Conservation (phyloP, 2,888 invertebrate genomes). For the Oscheius onirici region DNA sequence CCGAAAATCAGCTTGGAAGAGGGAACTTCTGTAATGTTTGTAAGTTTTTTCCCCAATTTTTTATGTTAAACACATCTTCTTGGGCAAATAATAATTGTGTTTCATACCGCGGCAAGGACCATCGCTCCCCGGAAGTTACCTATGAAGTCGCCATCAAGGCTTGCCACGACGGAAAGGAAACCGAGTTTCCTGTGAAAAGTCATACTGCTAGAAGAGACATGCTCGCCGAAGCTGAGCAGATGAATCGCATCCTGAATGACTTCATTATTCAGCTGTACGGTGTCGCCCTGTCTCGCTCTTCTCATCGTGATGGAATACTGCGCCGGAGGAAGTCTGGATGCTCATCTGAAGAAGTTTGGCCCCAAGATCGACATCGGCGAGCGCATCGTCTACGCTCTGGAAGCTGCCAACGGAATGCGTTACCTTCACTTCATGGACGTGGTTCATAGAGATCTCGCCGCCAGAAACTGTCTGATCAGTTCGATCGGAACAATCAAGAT, state of each 20-base stretch:
- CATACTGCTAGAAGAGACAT: conserved; percentile 43
- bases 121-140: background rate
- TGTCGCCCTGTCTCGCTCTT: conserved; percentile 91
- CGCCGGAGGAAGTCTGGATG: conserved; percentile 50
- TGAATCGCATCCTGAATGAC: conserved; percentile 50
- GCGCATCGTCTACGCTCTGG: conserved; percentile 39
- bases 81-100: conserved; percentile 23
- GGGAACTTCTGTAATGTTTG: conserved; percentile 49
- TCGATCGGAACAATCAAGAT: conserved; percentile 21
- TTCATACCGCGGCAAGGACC: conserved; percentile 25
- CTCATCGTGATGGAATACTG: conserved; percentile 99
- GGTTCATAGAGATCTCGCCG: conserved; percentile 86
- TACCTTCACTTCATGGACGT: conserved; percentile 84
- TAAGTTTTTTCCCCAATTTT: no score
- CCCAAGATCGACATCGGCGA: conserved; percentile 33
- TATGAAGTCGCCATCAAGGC: conserved; percentile 2
- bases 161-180: conserved; percentile 16
- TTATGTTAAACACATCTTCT: no score
- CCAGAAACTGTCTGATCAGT: conserved; percentile 81
- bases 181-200: conserved; percentile 28
- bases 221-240: conserved; percentile 56
- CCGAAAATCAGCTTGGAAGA: conserved; percentile 40
- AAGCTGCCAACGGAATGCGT: conserved; percentile 82
- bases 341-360: conserved; percentile 40
- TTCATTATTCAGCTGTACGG: conserved; percentile 81